phyloP scores from a whole-genome alignment of 64 coral and sea anemone genomes.

The Pachyseris speciosa region DNA sequence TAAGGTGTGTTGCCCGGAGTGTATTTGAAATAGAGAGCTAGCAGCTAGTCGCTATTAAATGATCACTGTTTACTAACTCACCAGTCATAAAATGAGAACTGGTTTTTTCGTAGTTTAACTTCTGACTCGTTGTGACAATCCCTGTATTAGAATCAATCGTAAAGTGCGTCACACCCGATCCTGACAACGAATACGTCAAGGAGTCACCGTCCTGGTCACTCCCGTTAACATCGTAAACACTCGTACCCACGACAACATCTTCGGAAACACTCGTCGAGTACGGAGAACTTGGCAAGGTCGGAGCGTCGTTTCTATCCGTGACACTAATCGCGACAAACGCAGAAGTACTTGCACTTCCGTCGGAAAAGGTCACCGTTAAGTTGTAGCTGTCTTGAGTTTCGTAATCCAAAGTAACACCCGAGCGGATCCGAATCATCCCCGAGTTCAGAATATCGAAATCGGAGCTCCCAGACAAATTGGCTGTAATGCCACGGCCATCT shows the following conservation, averaged over 20 bases:
- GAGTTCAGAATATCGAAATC: constrained; percentile 30
- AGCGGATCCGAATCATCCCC: constrained; percentile 46
- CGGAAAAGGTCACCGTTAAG: constrained; percentile 52
- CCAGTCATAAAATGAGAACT: constrained; percentile 33
- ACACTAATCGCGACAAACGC: constrained; percentile 43
- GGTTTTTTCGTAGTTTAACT: constrained; percentile 38
- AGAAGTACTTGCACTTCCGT: neutral
- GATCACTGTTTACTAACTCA: constrained; percentile 27
- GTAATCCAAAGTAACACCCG: constrained; percentile 43
- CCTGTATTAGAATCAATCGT: constrained; percentile 49
- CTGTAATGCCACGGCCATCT: constrained; percentile 38
- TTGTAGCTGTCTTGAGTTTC: constrained; percentile 48
- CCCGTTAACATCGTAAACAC: constrained; percentile 44
- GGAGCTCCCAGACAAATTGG: constrained; percentile 13
- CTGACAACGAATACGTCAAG: constrained; percentile 38
- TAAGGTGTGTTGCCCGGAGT: too few species aligned
- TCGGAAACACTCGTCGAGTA: constrained; percentile 48
- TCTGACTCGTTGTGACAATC: constrained; percentile 3
- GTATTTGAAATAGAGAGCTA: too few species aligned
- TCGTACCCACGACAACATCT: constrained; percentile 7
- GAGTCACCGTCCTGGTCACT: constrained; percentile 51
- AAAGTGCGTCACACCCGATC: constrained; percentile 52
- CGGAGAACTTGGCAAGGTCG: constrained; percentile 30
- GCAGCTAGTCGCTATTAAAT: too few species aligned
- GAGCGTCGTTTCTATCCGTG: constrained; percentile 48